Base-by-base conservation (phyloP, 64 coral and sea anemone species). In the Porites lutea region DNA sequence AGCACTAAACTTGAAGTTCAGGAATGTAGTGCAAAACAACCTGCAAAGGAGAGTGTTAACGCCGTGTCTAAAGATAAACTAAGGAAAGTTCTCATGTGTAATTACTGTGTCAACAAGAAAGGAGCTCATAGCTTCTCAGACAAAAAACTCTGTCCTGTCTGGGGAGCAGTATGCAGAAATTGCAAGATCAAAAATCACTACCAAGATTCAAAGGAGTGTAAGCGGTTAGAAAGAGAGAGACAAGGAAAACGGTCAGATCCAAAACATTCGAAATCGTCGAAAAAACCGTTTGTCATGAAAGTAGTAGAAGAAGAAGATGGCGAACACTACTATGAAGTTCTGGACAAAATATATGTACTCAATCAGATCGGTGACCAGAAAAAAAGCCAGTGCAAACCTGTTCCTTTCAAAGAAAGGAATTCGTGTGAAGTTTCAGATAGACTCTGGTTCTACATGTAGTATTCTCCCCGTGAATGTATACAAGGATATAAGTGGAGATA, bases 311-410 rank as follows among this genome's bases (percentile, higher is more conserved):
- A 54, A 54, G 53, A 55, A 7, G 53, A 11, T 55, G 53, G 11
- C 5, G 53, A 55, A 55, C 57, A 83, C 37, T 83, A 64, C 15
- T 83, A 83, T 65, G 80, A 83, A 46, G 80, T 83, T 83, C 8
- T 83, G 3, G 80, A 83, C n/a, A 59, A 83, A 65, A 60, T 83
- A 64, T 83, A 8, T 65, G 59, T 65, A 14, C 21, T 83, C 8
- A 62, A 62, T 14, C 54, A 64, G 65, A 6, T 65, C 6, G 22
- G 57, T 15, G 45, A 47, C 54, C 54, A 62, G 4, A 82, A 64
- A 58, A 58, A 83, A 65, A 83, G 80, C 57, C 37, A 65, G 65
- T 83, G 80, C 60, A 60, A 83, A 83, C 6, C 80, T 83, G 5
- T 27, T 19, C 0, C 55, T 65, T 11, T 43, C 80, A 83, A 83